A percentile compares a stretch with the other conserved stretches of the same genome.
phyloP scores from a whole-genome alignment of 2,888 invertebrate species.

The Petrophora chlorosata region DNA sequence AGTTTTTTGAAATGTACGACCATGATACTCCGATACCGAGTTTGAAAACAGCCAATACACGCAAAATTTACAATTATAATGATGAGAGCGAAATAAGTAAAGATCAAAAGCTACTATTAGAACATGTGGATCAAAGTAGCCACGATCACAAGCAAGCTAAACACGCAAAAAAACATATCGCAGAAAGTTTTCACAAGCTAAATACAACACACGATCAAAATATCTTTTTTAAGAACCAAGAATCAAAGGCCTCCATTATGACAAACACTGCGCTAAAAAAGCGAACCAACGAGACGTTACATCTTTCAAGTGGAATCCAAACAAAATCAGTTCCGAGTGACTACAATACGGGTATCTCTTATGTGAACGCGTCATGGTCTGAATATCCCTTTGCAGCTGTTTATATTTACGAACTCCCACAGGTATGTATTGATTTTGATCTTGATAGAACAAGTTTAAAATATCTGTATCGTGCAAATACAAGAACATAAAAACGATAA shows the following conservation, averaged over 20 bases:
- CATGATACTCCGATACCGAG: constrained; percentile 46
- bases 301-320: constrained; percentile 6
- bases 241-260: background rate
- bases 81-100: constrained; percentile 29
- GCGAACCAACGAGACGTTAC: background rate
- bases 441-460: background rate
- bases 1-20: constrained; percentile 73
- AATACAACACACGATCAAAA: constrained; percentile 1
- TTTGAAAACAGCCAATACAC: constrained; percentile 20
- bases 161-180: constrained; percentile 53
- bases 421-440: constrained; percentile 45
- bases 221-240: constrained; percentile 1
- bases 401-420: constrained; percentile 67
- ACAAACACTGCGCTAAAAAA: constrained; percentile 5
- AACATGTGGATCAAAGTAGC: constrained; percentile 44
- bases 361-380: constrained; percentile 49
- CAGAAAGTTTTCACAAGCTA: constrained; percentile 22
- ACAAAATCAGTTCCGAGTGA: constrained; percentile 10
- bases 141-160: constrained; percentile 42
- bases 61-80: constrained; percentile 16
- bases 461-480: background rate
- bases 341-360: constrained; percentile 12
- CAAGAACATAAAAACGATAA: too few relatives aligned
- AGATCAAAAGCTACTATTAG: constrained; percentile 40
- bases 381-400: constrained; percentile 66